Conservation (phyloP, 2,888 invertebrate genomes). For the Spodoptera picta region DNA sequence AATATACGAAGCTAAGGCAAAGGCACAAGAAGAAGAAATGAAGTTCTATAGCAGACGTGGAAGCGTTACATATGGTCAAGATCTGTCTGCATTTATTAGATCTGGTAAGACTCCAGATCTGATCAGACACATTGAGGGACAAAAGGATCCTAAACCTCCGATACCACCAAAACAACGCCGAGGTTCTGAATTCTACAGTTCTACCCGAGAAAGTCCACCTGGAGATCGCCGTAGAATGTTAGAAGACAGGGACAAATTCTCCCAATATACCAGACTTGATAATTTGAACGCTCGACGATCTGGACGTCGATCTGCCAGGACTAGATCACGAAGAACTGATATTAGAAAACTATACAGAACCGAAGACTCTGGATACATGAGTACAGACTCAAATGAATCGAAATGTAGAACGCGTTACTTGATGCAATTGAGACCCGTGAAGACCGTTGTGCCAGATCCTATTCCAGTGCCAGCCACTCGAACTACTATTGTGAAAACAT, state of each 20-base stretch:
- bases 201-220: constrained; percentile 73
- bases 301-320: constrained; percentile 78
- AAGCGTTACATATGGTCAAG: constrained; percentile 77
- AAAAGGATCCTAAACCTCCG: constrained; percentile 79
- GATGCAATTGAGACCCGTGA: constrained; percentile 79
- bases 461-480: constrained; percentile 60
- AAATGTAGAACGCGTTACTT: constrained; percentile 83
- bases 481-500: constrained; percentile 65
- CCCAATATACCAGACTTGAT: constrained; percentile 73
- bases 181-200: constrained; percentile 66
- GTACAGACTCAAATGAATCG: constrained; percentile 93
- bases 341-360: constrained; percentile 80
- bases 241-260: constrained; percentile 80
- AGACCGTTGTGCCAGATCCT: constrained; percentile 67
- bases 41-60: constrained; percentile 77
- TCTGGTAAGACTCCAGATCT: constrained; percentile 75
- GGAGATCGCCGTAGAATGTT: constrained; percentile 73
- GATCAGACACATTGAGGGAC: constrained; percentile 71
- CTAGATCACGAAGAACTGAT: constrained; percentile 80
- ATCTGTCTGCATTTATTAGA: constrained; percentile 72
- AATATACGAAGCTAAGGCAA: constrained; percentile 93
- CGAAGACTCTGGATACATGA: constrained; percentile 95
- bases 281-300: constrained; percentile 78
- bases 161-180: constrained; percentile 80
- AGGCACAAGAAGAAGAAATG: constrained; percentile 74